A percentile compares a stretch with the other conserved stretches of the same genome.
Evolutionary conservation across 2,797 vertebrate genomes (phyloP).

Genomic region (Gila robusta): DNA sequence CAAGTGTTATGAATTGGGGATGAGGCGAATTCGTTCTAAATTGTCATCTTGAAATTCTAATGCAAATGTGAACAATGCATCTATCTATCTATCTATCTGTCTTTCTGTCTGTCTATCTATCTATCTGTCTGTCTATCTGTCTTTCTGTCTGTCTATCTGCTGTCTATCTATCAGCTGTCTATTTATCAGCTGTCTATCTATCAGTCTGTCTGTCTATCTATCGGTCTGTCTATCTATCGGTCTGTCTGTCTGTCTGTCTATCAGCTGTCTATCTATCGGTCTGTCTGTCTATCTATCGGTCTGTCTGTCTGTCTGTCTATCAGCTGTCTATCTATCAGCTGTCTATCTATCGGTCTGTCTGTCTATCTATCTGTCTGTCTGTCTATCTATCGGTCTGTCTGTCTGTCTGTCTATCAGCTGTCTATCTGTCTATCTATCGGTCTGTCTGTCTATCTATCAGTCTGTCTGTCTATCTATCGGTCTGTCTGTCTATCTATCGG

Average conservation of each 20-base stretch:
- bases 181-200: background rate
- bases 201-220: no score
- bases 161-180: fast-evolving
- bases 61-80: slow-evolving; percentile 65
- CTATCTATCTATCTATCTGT: background rate
- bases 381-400: fast-evolving
- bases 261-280: background rate
- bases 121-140: background rate
- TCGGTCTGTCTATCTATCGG: fast-evolving
- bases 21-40: slow-evolving; percentile 68
- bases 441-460: fast-evolving
- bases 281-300: background rate
- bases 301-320: background rate
- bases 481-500: background rate
- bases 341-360: fast-evolving
- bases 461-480: background rate
- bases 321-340: background rate
- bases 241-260: no score
- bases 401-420: no score
- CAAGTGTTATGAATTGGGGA: slow-evolving; percentile 72
- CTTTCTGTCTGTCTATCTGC: background rate
- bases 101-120: background rate
- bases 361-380: fast-evolving
- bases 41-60: slow-evolving; percentile 50
- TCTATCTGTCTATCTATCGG: fast-evolving